These are phyloP conservation scores for Microplitis deprimator DNA, from an alignment of 2,888 invertebrate genomes.

Conservation along the genomic window DNA sequence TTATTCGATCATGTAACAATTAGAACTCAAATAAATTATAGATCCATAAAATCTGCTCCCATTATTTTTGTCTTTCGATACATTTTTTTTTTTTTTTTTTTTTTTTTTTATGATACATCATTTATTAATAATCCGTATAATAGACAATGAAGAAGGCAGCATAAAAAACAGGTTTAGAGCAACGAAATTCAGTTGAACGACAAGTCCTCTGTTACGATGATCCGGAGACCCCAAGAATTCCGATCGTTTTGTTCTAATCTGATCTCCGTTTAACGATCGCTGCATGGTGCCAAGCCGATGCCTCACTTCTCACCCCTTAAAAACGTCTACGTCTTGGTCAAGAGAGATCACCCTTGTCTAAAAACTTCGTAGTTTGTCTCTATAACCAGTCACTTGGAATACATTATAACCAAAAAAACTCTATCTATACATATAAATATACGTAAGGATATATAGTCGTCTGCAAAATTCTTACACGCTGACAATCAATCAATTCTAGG, in stretches of 20 bases:
- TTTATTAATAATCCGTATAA: no score
- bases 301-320: constrained; percentile 30
- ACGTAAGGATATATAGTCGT: not conserved
- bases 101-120: no score
- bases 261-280: constrained; percentile 54
- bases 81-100: no score
- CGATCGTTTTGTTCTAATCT: constrained; percentile 55
- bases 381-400: constrained; percentile 4
- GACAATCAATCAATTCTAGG: constrained; percentile 23
- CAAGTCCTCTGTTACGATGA: constrained; percentile 38
- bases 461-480: not conserved
- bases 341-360: constrained; percentile 24
- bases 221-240: constrained; percentile 47
- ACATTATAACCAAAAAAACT: not conserved
- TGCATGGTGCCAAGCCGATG: constrained; percentile 54
- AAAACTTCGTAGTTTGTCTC: constrained; percentile 11
- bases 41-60: not conserved
- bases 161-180: constrained; percentile 48
- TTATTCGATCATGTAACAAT: not conserved
- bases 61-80: no score
- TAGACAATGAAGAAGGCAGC: constrained; percentile 16
- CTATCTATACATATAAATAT: not conserved
- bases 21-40: constrained; percentile 19
- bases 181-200: constrained; percentile 39
- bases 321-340: constrained; percentile 30